Percentiles rank a stretch among this genome's conserved stretches.
These are phyloP conservation scores for Lissonota sp. DNA, from an alignment of 2,888 invertebrate species.

Conservation along the genomic window DNA sequence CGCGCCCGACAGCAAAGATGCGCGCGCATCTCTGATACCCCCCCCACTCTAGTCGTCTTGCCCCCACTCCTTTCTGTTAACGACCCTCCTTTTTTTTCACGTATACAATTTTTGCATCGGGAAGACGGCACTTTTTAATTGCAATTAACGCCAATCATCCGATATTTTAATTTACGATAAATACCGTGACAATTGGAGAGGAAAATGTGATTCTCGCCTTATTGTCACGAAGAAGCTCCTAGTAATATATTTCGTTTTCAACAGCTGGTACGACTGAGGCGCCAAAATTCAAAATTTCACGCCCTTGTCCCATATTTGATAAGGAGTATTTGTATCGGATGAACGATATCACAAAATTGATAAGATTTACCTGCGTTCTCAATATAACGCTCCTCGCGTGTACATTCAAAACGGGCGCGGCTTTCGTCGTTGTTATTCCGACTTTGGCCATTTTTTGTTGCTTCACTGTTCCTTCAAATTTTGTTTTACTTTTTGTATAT, in stretches of 20 bases:
- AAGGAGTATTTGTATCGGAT: neutral
- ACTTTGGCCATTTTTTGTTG: constrained; percentile 64
- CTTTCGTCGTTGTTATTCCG: constrained; percentile 57
- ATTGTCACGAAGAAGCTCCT: no score
- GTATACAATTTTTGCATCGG: no score
- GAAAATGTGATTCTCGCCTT: no score
- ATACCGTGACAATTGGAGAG: no score
- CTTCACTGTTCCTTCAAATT: neutral
- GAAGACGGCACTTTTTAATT: no score
- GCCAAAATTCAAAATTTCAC: no score
- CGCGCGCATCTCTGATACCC: constrained; percentile 63
- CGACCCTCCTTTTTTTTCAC: no score
- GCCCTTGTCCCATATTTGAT: neutral
- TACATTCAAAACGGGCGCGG: constrained; percentile 52
- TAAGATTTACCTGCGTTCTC: constrained; percentile 59
- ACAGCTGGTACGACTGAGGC: no score
- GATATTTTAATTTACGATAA: no score
- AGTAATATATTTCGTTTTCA: no score
- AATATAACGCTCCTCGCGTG: constrained; percentile 56
- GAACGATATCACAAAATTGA: constrained; percentile 4
- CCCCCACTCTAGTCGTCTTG: neutral
- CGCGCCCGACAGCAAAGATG: constrained; percentile 80
- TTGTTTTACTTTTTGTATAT: constrained; percentile 19
- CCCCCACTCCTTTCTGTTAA: neutral
- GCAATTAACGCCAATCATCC: no score